Evolutionary conservation across 2,797 vertebrate species (phyloP).

Genomic region (Darevskia nairensis): DNA sequence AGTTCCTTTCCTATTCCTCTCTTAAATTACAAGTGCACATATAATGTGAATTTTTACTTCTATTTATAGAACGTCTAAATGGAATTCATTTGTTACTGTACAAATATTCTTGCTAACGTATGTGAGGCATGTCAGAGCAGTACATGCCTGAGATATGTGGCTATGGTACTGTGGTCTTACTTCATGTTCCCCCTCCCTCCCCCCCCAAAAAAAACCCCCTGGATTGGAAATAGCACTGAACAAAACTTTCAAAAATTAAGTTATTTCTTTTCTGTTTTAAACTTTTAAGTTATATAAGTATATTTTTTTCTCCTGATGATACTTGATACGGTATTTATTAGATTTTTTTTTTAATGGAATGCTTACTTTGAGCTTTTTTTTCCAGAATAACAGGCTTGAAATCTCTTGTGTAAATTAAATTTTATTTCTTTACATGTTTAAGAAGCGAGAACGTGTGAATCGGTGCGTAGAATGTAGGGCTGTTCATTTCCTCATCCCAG

Average conservation of each 20-base stretch:
- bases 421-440: slow-evolving; percentile 63
- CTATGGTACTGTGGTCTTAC: slow-evolving; percentile 77
- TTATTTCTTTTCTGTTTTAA: slow-evolving; percentile 73
- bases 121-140: slow-evolving; percentile 71
- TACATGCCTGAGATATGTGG: slow-evolving; percentile 70
- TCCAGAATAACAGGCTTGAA: slow-evolving; percentile 67
- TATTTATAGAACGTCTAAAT: slow-evolving; percentile 58
- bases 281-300: slow-evolving; percentile 68
- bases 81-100: slow-evolving; percentile 67
- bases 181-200: neutral
- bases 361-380: slow-evolving; percentile 76
- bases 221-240: slow-evolving; percentile 75
- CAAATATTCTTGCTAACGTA: slow-evolving; percentile 75
- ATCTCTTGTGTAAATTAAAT: slow-evolving; percentile 70
- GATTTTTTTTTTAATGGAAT: slow-evolving; percentile 69
- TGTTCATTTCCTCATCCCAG: slow-evolving; percentile 22
- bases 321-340: slow-evolving; percentile 81
- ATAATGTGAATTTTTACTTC: slow-evolving; percentile 77
- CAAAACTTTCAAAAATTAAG: slow-evolving; percentile 75
- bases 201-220: slow-evolving; percentile 55
- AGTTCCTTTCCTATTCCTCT: slow-evolving; percentile 66
- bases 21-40: slow-evolving; percentile 74
- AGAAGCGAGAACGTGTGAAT: slow-evolving; percentile 48
- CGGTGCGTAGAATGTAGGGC: slow-evolving; percentile 65
- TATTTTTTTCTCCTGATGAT: slow-evolving; percentile 75